A percentile compares a stretch with the other conserved stretches of the same genome.
These are phyloP conservation scores for Coenobita brevimanus DNA, from an alignment of 1,140 invertebrate genomes.

Conservation along the genomic window DNA sequence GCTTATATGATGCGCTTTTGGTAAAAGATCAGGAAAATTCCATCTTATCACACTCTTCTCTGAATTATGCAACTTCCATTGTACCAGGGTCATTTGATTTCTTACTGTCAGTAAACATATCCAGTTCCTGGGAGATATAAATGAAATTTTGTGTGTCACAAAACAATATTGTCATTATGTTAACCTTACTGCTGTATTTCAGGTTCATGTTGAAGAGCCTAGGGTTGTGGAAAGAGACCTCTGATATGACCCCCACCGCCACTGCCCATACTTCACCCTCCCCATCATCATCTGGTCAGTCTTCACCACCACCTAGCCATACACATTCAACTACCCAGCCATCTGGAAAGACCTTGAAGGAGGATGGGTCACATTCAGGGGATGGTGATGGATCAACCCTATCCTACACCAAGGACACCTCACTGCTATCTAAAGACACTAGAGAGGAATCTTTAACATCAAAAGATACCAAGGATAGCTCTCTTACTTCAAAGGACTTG, in stretches of 20 bases:
- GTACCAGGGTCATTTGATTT: too few relatives aligned
- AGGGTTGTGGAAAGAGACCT: conserved; percentile 86
- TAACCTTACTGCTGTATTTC: conserved; percentile 50
- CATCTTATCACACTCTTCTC: too few relatives aligned
- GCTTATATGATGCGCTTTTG: too few relatives aligned
- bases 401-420: conserved; percentile 59
- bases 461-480: conserved; percentile 47
- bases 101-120: too few relatives aligned
- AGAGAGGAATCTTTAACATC: conserved; percentile 41
- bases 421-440: conserved; percentile 52
- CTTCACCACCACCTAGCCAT: conserved; percentile 34
- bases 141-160: background rate
- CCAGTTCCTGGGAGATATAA: too few relatives aligned
- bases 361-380: conserved; percentile 56
- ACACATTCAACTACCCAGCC: conserved; percentile 42
- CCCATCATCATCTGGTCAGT: conserved; percentile 13
- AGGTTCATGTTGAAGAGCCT: conserved; percentile 92
- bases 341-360: conserved; percentile 54
- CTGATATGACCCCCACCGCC: conserved; percentile 49
- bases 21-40: too few relatives aligned
- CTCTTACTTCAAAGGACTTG: conserved; percentile 44
- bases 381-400: conserved; percentile 50
- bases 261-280: conserved; percentile 34
- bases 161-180: background rate
- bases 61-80: too few relatives aligned